Conservation (phyloP, 2,113 vertebrate species). For the Pollachius pollachius region DNA sequence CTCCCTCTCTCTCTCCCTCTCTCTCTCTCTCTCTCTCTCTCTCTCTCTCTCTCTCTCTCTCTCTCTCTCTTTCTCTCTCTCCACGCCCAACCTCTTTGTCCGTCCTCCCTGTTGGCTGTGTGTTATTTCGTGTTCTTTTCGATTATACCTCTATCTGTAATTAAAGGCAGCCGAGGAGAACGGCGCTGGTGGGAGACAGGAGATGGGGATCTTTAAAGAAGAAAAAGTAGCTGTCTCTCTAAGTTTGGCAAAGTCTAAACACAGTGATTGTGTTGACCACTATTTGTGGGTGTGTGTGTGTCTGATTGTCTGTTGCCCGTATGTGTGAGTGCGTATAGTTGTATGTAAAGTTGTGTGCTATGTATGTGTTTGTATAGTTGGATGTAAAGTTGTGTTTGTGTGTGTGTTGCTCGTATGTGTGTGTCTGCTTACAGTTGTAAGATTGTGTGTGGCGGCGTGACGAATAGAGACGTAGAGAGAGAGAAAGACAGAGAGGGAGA, state of each 20-base stretch:
- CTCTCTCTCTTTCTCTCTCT: too few species aligned
- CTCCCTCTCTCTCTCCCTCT: too few species aligned
- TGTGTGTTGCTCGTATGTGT: not conserved
- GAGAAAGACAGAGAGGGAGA: slow-evolving; percentile 28
- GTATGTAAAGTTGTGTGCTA: not conserved
- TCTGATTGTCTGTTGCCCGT: too few species aligned
- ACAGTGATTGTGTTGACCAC: too few species aligned
- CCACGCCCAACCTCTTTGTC: not conserved
- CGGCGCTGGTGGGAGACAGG: slow-evolving; percentile 40
- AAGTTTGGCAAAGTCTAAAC: too few species aligned
- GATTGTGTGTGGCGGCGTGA: not conserved
- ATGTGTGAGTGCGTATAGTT: too few species aligned
- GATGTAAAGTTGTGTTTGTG: not conserved
- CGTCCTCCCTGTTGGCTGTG: not conserved
- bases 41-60: too few species aligned
- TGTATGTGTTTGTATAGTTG: slow-evolving; percentile 19
- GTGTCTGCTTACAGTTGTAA: too few species aligned
- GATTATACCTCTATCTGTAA: slow-evolving; percentile 69
- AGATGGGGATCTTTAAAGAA: not conserved
- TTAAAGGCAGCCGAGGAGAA: slow-evolving; percentile 70
- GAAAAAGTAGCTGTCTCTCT: too few species aligned
- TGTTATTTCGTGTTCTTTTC: slow-evolving; percentile 10
- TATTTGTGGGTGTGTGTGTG: too few species aligned
- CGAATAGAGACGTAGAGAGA: slow-evolving; percentile 23
- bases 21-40: too few species aligned